Percentiles rank a stretch among this genome's conserved stretches.
phyloP scores from a whole-genome alignment of 2,888 invertebrate genomes.

The Drosophila gaucha region DNA sequence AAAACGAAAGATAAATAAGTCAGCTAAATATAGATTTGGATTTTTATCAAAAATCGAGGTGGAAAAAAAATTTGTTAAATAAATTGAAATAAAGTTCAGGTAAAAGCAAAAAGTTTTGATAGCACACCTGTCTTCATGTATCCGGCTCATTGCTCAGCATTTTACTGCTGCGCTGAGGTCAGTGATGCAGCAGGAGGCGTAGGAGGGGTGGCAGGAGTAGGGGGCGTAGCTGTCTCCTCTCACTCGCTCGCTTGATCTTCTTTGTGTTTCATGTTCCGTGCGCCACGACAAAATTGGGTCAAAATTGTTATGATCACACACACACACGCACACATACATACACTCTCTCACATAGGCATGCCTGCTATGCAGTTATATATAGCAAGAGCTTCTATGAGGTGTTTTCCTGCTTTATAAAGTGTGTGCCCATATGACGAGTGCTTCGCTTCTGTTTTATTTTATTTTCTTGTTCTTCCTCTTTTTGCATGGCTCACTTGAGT shows the following conservation, averaged over 20 bases:
- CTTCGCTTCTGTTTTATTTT: background rate
- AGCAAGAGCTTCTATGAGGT: conserved; percentile 59
- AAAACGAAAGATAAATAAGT: conserved; percentile 66
- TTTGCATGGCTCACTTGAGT: conserved; percentile 58
- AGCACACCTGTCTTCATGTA: conserved; percentile 29
- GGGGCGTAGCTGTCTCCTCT: conserved; percentile 9
- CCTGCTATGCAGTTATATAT: conserved; percentile 71
- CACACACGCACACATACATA: conserved; percentile 32
- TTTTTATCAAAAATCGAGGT: conserved; percentile 20
- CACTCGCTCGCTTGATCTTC: conserved; percentile 52
- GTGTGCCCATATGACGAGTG: conserved; percentile 66
- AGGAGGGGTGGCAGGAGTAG: background rate
- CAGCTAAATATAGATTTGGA: conserved; percentile 56
- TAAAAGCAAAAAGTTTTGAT: background rate
- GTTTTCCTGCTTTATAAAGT: conserved; percentile 69
- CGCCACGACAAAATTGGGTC: conserved; percentile 75
- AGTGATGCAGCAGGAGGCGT: conserved; percentile 53
- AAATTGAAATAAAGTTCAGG: conserved; percentile 3
- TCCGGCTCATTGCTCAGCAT: conserved; percentile 58
- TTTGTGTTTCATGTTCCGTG: conserved; percentile 64
- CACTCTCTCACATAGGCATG: conserved; percentile 29
- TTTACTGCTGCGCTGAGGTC: conserved; percentile 71
- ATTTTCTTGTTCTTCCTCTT: conserved; percentile 33
- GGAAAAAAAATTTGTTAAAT: background rate
- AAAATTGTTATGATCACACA: conserved; percentile 82